These are phyloP conservation scores for Lepidocyrtinus sp. DNA, from an alignment of 2,888 invertebrate genomes.

Conservation along the genomic window DNA sequence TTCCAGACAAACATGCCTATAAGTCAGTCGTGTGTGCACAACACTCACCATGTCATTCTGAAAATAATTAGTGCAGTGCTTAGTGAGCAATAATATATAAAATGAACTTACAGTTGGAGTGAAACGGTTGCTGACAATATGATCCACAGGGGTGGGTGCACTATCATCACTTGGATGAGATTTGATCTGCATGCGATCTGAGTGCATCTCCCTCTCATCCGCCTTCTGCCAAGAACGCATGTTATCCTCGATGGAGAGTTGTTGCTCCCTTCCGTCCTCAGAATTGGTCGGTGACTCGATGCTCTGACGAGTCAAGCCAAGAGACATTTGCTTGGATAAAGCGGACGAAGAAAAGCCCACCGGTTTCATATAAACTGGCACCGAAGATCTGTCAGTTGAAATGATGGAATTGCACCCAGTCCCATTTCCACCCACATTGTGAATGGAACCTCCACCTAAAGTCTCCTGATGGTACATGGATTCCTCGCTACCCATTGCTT, in stretches of 20 bases:
- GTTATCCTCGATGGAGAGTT: slow-evolving; percentile 25
- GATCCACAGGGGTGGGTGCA: slow-evolving; percentile 57
- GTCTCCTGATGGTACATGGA: slow-evolving; percentile 16
- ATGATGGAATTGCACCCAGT: slow-evolving; percentile 30
- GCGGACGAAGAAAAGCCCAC: slow-evolving; percentile 35
- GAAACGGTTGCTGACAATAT: slow-evolving; percentile 37
- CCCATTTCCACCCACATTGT: background rate
- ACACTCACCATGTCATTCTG: too few relatives aligned
- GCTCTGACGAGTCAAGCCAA: slow-evolving; percentile 17
- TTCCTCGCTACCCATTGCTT: slow-evolving; percentile 18
- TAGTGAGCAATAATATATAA: too few relatives aligned
- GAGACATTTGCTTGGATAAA: slow-evolving; percentile 38
- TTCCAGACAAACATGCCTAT: background rate
- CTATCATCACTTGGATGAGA: slow-evolving; percentile 49
- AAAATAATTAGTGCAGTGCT: too few relatives aligned
- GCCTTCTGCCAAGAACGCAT: slow-evolving; percentile 31
- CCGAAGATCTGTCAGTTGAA: slow-evolving; percentile 4
- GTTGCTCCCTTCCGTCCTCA: slow-evolving; percentile 25
- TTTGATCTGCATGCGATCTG: background rate
- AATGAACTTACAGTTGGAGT: slow-evolving; percentile 45
- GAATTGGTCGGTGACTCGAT: slow-evolving; percentile 27
- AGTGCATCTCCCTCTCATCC: slow-evolving; percentile 21
- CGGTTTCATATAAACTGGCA: slow-evolving; percentile 34
- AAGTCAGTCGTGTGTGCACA: background rate
- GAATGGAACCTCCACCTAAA: background rate